These are phyloP conservation scores for Drosophila limbata DNA, from an alignment of 2,888 invertebrate species.

Conservation along the genomic window DNA sequence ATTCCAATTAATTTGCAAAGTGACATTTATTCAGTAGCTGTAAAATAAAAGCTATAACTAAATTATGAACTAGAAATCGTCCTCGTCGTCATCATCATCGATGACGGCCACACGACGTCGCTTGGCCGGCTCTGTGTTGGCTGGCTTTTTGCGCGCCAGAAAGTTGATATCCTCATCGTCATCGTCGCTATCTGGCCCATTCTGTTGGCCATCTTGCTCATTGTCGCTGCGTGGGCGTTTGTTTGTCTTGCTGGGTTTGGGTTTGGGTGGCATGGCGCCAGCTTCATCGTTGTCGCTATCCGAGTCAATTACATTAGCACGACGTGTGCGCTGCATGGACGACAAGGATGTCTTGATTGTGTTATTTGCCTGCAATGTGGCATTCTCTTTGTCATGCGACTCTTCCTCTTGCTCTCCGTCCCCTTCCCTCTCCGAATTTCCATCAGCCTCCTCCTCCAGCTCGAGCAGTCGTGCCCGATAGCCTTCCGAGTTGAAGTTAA, in stretches of 20 bases:
- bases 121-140: constrained; percentile 72
- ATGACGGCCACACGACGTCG: constrained; percentile 84
- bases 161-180: constrained; percentile 79
- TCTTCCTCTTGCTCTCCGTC: constrained; percentile 22
- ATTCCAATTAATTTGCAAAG: constrained; percentile 45
- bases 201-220: constrained; percentile 50
- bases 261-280: constrained; percentile 58
- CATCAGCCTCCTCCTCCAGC: constrained; percentile 67
- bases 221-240: constrained; percentile 75
- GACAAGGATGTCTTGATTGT: constrained; percentile 53
- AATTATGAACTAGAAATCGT: constrained; percentile 69
- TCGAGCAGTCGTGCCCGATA: constrained; percentile 83
- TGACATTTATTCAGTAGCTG: constrained; percentile 52
- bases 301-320: constrained; percentile 84
- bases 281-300: constrained; percentile 79
- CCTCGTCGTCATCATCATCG: constrained; percentile 84
- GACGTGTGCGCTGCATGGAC: constrained; percentile 78
- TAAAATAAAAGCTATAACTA: constrained; percentile 29
- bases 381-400: constrained; percentile 60
- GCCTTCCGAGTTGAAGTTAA: constrained; percentile 84
- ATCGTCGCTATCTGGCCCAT: constrained; percentile 54
- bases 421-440: constrained; percentile 10
- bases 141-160: constrained; percentile 80
- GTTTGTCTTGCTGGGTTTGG: constrained; percentile 61
- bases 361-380: constrained; percentile 63